Percentiles rank a stretch among this genome's conserved stretches.
These are phyloP conservation scores for Spilarctia lutea DNA, from an alignment of 2,888 invertebrate genomes.

Conservation along the genomic window DNA sequence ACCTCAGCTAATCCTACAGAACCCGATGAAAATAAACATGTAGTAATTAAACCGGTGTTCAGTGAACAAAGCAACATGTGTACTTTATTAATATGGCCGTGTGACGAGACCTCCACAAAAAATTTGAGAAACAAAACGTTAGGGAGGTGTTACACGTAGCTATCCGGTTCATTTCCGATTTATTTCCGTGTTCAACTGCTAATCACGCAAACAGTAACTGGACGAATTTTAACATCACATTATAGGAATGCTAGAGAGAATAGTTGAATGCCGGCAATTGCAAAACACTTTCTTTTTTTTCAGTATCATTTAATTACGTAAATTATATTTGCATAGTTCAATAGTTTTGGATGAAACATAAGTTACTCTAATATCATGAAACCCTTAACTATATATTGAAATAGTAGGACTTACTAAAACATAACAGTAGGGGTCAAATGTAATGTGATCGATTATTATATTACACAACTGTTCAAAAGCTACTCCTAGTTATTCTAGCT, in stretches of 20 bases:
- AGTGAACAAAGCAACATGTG: constrained; percentile 27
- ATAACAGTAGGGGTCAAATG: neutral
- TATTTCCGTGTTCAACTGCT: neutral
- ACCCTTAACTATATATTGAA: neutral
- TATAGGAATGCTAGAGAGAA: neutral
- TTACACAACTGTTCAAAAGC: neutral
- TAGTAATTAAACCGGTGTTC: constrained; percentile 31
- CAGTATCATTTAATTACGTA: neutral
- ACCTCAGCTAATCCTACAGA: constrained; percentile 21
- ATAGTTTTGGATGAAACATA: neutral
- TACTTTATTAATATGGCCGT: constrained; percentile 23
- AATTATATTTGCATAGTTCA: neutral
- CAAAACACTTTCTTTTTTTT: neutral
- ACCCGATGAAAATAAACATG: constrained; percentile 28
- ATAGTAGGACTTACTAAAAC: neutral
- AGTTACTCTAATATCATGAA: neutral
- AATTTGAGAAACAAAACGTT: constrained; percentile 17
- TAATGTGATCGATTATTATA: neutral
- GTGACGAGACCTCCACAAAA: constrained; percentile 21
- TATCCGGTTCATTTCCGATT: neutral
- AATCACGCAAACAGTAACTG: neutral
- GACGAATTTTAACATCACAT: neutral
- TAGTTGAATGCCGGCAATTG: neutral
- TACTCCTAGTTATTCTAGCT: neutral
- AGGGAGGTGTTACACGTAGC: constrained; percentile 4